Evolutionary conservation across 2,113 vertebrate genomes (phyloP), one percentile per base, ranked within the genome.

Genomic region (Neoarius graeffei): DNA sequence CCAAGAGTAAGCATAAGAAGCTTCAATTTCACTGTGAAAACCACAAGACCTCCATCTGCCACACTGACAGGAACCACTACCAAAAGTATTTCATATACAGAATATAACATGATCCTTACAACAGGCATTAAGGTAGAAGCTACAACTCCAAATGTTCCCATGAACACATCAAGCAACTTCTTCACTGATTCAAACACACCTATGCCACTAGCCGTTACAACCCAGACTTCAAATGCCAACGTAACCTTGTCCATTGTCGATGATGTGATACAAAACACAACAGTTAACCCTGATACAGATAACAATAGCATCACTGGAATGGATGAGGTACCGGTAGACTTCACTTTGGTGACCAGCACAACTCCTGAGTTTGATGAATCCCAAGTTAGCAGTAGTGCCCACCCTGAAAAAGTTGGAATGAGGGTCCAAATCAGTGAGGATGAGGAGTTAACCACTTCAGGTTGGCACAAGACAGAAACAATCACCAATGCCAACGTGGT

Each of bases 401-500:
- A 50, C 35, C 14, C 27, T 69, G 69, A 17, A 66, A 77, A 76
- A 20, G 27, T 42, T 2, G 52, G 23, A 80, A 8, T 17, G 0
- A 5, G 4, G 35, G 35, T 52, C 23, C 52, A 42, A 64, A 67
- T 66, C 30, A 91, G 57, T 88, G 89, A 85, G 0, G 81, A 90
- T 0, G 92, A 93, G 60, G 52, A 83, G 71, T 52, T 92, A 0
- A 86, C 88, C 67, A 88, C 92, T n/a, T 89, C 92, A 8, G 90
- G 91, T 17, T 92, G 93, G 92, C 42, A 89, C 10, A 90, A 94
- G 71, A n/a, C 91, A 14, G 86, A 90, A 4, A 93, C 93, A 4
- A 92, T 93, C 84, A 92, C 93, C 64, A 92, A 91, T 10, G 83
- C 90, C 17, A 91, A 25, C 62, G 13, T 76, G 54, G 90, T 64